Percentiles rank a stretch among this genome's conserved stretches.
These are phyloP conservation scores for Ictalurus punctatus DNA, from an alignment of 2,113 vertebrate genomes.

Conservation along the genomic window DNA sequence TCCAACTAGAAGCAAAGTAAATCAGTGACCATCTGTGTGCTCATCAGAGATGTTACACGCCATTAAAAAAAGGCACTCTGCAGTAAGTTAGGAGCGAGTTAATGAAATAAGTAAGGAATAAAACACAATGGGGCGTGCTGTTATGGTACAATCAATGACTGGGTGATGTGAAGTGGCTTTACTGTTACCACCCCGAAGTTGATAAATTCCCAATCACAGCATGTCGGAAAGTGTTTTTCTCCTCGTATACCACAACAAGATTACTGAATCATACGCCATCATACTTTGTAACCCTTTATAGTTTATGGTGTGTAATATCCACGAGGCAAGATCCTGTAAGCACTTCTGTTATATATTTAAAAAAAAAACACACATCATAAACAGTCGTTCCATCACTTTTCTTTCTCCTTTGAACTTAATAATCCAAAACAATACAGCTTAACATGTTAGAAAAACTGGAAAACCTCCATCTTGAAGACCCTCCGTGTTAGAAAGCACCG, in stretches of 20 bases:
- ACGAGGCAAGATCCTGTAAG: not conserved
- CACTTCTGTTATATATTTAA: not conserved
- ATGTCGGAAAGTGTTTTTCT: not conserved
- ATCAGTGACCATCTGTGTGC: constrained; percentile 11
- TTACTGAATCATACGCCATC: not conserved
- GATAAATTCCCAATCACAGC: not conserved
- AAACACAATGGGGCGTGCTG: constrained; percentile 3
- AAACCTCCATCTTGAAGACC: not conserved
- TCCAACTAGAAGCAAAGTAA: not conserved
- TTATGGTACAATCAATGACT: constrained; percentile 1
- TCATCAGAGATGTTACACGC: not conserved
- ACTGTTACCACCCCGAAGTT: not conserved
- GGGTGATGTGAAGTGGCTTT: not conserved
- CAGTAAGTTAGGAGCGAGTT: not conserved
- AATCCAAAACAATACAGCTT: not conserved
- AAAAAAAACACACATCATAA: no score
- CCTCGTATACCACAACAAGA: not conserved
- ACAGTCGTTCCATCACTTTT: no score
- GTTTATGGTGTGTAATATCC: not conserved
- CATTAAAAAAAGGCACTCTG: not conserved
- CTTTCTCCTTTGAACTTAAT: not conserved
- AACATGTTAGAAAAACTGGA: not conserved
- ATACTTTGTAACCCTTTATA: not conserved
- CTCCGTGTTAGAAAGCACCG: not conserved
- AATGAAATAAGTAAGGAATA: constrained; percentile 20